A percentile compares a stretch with the other conserved stretches of the same genome.
These are phyloP conservation scores for Vespertilio murinus DNA, from an alignment of 2,797 vertebrate genomes.

Conservation along the genomic window DNA sequence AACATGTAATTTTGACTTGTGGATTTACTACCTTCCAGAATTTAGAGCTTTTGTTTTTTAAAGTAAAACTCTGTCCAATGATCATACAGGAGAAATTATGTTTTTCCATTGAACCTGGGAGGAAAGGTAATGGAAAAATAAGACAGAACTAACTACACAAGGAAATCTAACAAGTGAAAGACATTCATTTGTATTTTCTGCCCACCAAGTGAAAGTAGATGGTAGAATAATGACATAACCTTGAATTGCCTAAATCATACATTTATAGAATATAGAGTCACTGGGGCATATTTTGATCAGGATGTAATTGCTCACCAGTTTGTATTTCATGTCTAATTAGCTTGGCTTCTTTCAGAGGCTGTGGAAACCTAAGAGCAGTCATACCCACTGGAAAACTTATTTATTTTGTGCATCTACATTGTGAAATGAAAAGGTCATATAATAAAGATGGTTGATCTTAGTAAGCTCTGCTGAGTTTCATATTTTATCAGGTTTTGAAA, in stretches of 20 bases:
- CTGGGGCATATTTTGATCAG: not conserved
- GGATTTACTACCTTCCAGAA: not conserved
- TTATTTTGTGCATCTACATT: conserved; percentile 27
- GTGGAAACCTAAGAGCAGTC: not conserved
- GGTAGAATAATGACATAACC: not conserved
- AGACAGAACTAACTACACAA: not conserved
- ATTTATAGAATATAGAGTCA: not conserved
- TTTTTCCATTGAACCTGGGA: not conserved
- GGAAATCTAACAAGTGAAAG: not conserved
- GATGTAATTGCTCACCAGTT: conserved; percentile 38
- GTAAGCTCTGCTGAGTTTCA: conserved; percentile 51
- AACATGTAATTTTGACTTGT: not conserved
- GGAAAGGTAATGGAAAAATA: not conserved
- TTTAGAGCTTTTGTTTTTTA: not conserved
- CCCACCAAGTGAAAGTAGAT: not conserved
- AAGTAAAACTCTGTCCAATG: not conserved
- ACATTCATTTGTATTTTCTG: not conserved
- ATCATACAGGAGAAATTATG: not conserved
- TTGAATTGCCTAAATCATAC: not conserved
- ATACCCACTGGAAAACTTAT: not conserved
- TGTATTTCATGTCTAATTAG: conserved; percentile 67
- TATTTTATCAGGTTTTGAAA: conserved; percentile 47
- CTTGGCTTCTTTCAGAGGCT: conserved; percentile 10
- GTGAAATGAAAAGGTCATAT: conserved; percentile 61
- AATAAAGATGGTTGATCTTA: conserved; percentile 40